These are phyloP conservation scores for Drosophila orosa DNA, from an alignment of 1,140 invertebrate genomes.

Conservation along the genomic window DNA sequence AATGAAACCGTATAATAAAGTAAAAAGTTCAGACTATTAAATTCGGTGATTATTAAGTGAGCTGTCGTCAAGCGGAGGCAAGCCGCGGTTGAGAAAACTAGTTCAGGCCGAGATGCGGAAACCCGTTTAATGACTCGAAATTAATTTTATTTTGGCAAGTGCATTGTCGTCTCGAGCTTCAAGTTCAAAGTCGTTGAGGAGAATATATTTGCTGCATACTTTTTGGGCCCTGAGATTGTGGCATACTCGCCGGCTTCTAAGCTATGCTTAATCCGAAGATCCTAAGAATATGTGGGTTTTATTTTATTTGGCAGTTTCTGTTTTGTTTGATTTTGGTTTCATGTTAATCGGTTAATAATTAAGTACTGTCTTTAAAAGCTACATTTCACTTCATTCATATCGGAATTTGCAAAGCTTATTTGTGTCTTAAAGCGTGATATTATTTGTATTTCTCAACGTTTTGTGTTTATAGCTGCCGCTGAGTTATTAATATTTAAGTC, in stretches of 20 bases:
- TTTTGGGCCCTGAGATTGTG: not conserved
- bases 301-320: not conserved
- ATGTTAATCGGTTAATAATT: not conserved
- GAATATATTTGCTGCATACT: not conserved
- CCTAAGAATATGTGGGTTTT: conserved; percentile 1
- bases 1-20: conserved; percentile 25
- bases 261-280: not conserved
- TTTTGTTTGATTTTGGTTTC: not conserved
- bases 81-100: conserved; percentile 23
- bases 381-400: not conserved
- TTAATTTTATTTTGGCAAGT: conserved; percentile 43
- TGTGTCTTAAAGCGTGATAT: conserved; percentile 11
- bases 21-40: conserved; percentile 28
- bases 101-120: conserved; percentile 43
- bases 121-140: conserved; percentile 45
- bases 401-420: not conserved
- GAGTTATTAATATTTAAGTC: conserved; percentile 9
- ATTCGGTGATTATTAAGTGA: conserved; percentile 11
- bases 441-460: conserved; percentile 12
- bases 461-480: conserved; percentile 5
- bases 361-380: not conserved
- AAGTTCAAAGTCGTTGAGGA: conserved; percentile 32
- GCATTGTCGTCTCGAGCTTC: conserved; percentile 31
- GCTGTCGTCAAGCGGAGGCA: conserved; percentile 49
- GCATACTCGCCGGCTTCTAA: conserved; percentile 15